Percentiles rank a stretch among this genome's conserved stretches.
Conservation (phyloP, 2,888 invertebrate species). For the Agrilus cyanescens region DNA sequence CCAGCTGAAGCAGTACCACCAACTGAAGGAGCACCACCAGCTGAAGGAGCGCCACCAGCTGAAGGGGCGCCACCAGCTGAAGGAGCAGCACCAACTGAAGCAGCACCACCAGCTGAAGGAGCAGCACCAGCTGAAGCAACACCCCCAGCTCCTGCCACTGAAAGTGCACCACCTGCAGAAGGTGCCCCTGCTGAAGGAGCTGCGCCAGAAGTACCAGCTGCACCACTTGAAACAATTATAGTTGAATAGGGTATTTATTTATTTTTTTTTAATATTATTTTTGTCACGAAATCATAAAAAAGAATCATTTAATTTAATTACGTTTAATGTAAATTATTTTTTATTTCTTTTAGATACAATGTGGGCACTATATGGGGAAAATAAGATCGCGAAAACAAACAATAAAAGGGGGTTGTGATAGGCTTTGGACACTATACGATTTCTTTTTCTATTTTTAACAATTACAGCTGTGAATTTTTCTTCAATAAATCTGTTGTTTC, state of each 20-base stretch:
- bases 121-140: conserved; percentile 31
- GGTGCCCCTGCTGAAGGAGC: conserved; percentile 10
- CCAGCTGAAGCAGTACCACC: conserved; percentile 18
- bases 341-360: too few species aligned
- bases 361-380: too few species aligned
- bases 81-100: conserved; percentile 24
- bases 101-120: conserved; percentile 21
- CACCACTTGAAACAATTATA: conserved; percentile 4
- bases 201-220: conserved; percentile 20
- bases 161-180: conserved; percentile 8
- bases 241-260: neutral
- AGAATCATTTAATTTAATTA: too few species aligned
- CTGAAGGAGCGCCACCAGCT: conserved; percentile 24
- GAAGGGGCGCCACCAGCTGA: conserved; percentile 28
- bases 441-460: too few species aligned
- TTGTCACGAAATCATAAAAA: too few species aligned
- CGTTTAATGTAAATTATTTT: too few species aligned
- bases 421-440: too few species aligned
- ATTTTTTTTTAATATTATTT: too few species aligned
- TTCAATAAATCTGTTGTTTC: too few species aligned
- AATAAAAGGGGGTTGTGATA: too few species aligned
- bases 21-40: conserved; percentile 21
- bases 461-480: too few species aligned
- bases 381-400: too few species aligned
- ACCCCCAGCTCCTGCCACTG: conserved; percentile 23